phyloP scores from a whole-genome alignment of 2,113 vertebrate species.

The Megaptera novaeangliae region DNA sequence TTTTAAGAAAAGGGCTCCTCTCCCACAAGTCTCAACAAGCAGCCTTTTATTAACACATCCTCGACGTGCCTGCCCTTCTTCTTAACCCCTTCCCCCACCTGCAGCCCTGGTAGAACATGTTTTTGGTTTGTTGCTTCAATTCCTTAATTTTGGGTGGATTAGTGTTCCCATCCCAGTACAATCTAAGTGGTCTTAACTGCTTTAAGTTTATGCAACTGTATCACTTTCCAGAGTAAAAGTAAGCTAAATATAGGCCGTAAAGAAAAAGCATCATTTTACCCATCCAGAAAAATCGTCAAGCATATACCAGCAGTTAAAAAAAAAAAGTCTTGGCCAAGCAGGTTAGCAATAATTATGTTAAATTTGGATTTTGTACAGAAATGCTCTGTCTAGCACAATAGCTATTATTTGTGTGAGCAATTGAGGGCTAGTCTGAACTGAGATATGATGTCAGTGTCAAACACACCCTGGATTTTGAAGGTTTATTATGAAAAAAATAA shows the following conservation, averaged over 20 bases:
- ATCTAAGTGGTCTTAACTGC: neutral
- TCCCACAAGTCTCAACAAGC: slow-evolving; percentile 58
- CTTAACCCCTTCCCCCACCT: slow-evolving; percentile 15
- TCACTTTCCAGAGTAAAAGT: neutral
- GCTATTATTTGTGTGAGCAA: neutral
- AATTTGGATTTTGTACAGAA: neutral
- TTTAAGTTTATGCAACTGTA: neutral
- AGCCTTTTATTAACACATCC: slow-evolving; percentile 57
- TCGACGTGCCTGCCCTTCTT: neutral
- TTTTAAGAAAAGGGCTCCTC: slow-evolving; percentile 70
- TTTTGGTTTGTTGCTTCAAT: slow-evolving; percentile 39
- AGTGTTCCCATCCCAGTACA: neutral
- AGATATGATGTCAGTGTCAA: neutral
- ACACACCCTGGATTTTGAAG: neutral
- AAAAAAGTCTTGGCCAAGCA: neutral
- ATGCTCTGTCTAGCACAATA: neutral
- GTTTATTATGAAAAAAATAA: neutral
- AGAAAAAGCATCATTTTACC: neutral
- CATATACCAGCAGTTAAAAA: neutral
- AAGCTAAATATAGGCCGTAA: neutral
- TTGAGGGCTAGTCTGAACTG: neutral
- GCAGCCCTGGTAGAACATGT: neutral
- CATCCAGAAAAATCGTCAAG: neutral
- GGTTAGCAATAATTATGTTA: neutral
- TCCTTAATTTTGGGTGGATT: neutral